Conservation (phyloP, 1,140 invertebrate genomes). For the Cecropterus lyciades region DNA sequence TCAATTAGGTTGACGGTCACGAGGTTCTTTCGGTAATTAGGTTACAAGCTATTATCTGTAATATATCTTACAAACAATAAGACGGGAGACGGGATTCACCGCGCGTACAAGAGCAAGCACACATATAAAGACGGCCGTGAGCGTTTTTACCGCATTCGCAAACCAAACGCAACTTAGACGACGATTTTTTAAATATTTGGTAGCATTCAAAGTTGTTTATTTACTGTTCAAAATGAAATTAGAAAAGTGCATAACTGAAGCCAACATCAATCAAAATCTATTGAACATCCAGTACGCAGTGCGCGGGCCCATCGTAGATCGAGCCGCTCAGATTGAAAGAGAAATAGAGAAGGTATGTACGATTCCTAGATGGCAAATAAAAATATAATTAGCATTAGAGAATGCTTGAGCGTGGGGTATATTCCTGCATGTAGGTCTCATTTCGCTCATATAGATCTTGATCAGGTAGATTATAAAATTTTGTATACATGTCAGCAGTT, state of each 20-base stretch:
- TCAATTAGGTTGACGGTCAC: too few species aligned
- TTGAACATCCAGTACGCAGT: conserved; percentile 95
- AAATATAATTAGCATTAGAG: too few species aligned
- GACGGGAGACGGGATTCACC: conserved; percentile 30
- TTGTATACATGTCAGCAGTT: too few species aligned
- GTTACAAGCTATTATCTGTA: background rate
- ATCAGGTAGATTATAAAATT: too few species aligned
- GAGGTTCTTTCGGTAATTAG: too few species aligned
- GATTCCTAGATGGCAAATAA: too few species aligned
- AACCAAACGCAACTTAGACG: background rate
- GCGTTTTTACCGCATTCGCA: conserved; percentile 8
- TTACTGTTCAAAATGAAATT: conserved; percentile 54
- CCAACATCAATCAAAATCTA: conserved; percentile 95
- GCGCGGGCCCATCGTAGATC: conserved; percentile 94
- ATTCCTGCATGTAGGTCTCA: too few species aligned
- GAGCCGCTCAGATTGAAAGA: conserved; percentile 91
- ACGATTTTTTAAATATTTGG: too few species aligned
- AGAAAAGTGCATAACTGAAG: conserved; percentile 85
- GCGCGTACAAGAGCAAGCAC: background rate
- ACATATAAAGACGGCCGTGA: conserved; percentile 7
- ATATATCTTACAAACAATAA: conserved; percentile 2
- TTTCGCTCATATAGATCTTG: too few species aligned
- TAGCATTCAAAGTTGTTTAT: background rate
- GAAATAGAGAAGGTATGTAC: conserved; percentile 88
- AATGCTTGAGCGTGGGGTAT: too few species aligned